Evolutionary conservation across 2,888 invertebrate species (phyloP), one percentile per base, ranked within the genome.

Genomic region (Sphaeridia pumilis): DNA sequence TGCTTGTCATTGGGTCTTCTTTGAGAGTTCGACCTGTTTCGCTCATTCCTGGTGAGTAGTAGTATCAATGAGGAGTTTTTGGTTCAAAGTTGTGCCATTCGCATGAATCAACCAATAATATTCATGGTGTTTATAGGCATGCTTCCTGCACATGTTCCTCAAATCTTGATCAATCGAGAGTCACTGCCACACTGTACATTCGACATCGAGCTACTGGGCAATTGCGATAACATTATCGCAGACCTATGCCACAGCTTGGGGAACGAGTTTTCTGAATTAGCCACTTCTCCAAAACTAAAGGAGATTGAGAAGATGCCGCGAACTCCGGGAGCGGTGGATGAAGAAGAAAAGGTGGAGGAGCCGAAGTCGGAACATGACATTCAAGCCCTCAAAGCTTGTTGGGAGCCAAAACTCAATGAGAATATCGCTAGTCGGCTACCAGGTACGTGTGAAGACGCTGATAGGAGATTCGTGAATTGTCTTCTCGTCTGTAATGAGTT

Each of bases 1-100:
- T 92, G 36, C 83, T 92, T 65, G 89, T 92, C 1, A 88, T 92
- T 67, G 92, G 90, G 7, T 88, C 88, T 4, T 89, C 88, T 0
- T 73, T 92, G 27, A 87, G 89, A 76, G 90, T 92, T 46, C 78
- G 86, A 52, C 90, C 90, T 0, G 90, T 92, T 28, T 87, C 89
- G 3, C 76, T 87, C 56, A 88, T 90, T 69, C 90, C 90, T 50
- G 83, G 83, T 73, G 71, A 43, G 20, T 43, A 22, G 43, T 7
- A 43, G n/a, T n/a, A n/a, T n/a, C n/a, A n/a, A n/a, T n/a, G n/a
- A n/a, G n/a, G n/a, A n/a, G n/a, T n/a, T n/a, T n/a, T n/a, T n/a
- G n/a, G n/a, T n/a, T n/a, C n/a, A n/a, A n/a, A n/a, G n/a, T n/a
- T n/a, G n/a, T n/a, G n/a, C n/a, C n/a, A n/a, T n/a, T n/a, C n/a